Evolutionary conservation across 2,797 vertebrate genomes (phyloP).

Genomic region (Hyperoplus immaculatus): DNA sequence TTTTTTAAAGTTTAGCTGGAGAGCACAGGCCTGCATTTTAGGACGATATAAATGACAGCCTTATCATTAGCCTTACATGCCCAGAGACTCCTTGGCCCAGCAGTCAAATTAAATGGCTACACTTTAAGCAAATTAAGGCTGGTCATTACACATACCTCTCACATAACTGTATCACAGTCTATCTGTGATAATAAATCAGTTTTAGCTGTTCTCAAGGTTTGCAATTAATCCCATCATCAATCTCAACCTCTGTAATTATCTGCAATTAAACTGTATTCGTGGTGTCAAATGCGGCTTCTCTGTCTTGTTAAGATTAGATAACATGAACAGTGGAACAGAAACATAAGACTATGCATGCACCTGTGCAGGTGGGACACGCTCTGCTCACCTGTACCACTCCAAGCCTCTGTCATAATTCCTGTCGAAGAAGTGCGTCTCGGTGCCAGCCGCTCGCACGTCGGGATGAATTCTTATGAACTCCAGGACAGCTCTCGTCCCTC

Average conservation of each 20-base stretch:
- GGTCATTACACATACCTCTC: neutral
- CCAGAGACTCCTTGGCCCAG: neutral
- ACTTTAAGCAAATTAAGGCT: neutral
- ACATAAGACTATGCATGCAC: neutral
- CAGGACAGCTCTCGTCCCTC: slow-evolving; percentile 92
- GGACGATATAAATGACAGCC: slow-evolving; percentile 6
- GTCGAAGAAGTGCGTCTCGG: slow-evolving; percentile 95
- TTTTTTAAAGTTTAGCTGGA: neutral
- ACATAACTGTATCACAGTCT: neutral
- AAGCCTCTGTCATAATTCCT: slow-evolving; percentile 91
- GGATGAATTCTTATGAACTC: slow-evolving; percentile 94
- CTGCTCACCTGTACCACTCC: slow-evolving; percentile 94
- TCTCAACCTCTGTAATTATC: neutral
- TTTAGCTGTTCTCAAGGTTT: neutral
- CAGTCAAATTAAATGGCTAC: neutral
- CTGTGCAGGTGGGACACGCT: slow-evolving; percentile 36
- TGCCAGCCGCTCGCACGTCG: slow-evolving; percentile 92
- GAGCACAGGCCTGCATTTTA: neutral
- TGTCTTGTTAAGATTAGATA: neutral
- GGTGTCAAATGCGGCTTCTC: neutral
- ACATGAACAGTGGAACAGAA: neutral
- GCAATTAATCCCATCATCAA: neutral
- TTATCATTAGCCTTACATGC: slow-evolving; percentile 13
- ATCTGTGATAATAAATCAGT: neutral
- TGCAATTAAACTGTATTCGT: neutral